Base-by-base conservation (phyloP, 2,797 vertebrate species). In the Synanceia verrucosa region DNA sequence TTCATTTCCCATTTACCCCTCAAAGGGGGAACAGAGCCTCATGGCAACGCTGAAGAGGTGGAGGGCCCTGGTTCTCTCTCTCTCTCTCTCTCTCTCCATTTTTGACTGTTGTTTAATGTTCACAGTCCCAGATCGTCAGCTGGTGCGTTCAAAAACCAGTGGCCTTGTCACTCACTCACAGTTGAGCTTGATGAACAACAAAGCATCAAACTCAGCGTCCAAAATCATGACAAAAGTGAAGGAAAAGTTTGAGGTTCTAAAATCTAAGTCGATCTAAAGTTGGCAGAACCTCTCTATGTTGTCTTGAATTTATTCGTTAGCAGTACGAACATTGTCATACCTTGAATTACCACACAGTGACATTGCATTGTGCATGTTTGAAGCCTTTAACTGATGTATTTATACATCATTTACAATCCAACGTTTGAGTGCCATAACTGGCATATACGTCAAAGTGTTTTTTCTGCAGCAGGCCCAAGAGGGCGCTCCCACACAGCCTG, bases 1-100 rank as follows among this genome's bases (percentile, higher is more conserved):
- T 93, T 86, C 55, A 77, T 88, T 88, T 88, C 65, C 31, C n/a
- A 33, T 57, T 75, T 57, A 50, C 58, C 58, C 55, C 34, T 26
- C 11, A 31, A 73, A 23, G 19, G 11, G 11, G 23, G 36, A 19
- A 19, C 18, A 34, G 19, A 60, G 33, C 28, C 26, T 47, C 1
- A 11, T 51, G 56, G 56, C 36, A 34, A 14, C 16, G 62, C 16
- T 3, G 33, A 68, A 31, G 47, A 65, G 34, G 39, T 28, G 31
- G 31, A 14, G 28, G 61, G 39, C 10, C 6, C 5, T 10, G 14
- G 50, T 62, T 41, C 39, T 61, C 36, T n/a, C 0, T 36, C 26
- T 34, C 1, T n/a, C 10, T 60, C 18, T 19, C 0, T 12, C 10
- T 47, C 34, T 56, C 33, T 64, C 23, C 2, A 26, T 16, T 41